Evolutionary conservation across 2,888 invertebrate species (phyloP), one percentile per base, ranked within the genome.

Genomic region (Gastrophysa polygoni): DNA sequence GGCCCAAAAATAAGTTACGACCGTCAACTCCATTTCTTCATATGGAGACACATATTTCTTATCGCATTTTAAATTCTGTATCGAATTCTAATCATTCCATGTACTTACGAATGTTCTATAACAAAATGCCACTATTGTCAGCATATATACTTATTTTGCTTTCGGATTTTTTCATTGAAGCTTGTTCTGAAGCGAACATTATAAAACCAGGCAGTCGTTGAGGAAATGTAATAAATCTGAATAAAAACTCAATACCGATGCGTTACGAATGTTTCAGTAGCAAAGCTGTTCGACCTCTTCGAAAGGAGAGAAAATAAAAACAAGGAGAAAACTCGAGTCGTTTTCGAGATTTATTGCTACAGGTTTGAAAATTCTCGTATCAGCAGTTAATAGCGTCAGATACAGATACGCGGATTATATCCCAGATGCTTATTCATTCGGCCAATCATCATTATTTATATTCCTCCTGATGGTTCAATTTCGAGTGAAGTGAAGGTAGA

Each of bases 341-440:
- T 38, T 38, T 54, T n/a, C 20, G 18, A 54, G n/a, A 21, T 54
- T 54, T 54, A 54, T 54, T 34, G 28, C 21, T 14, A 21, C 54
- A 21, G 54, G 43, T 54, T 34, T 54, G 20, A 10, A 38, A 43
- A 54, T 21, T 38, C 43, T 54, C 28, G 54, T 54, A 54, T 50
- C 38, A 52, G 18, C 21, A 6, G 21, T 2, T 43, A 24, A 24
- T 7, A 14, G n/a, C 38, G 20, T 10, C 1, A 54, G 24, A 20
- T 43, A 54, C 38, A 8, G 44, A 17, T 1, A 3, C 16, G 10
- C 34, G 14, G 21, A 32, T 20, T 18, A 54, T 43, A 38, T 38
- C 14, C 14, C 38, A 38, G 38, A 2, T 11, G 38, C 14, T 3
- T n/a, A n/a, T 14, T 3, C 38, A 14, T 38, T 38, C 38, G 2